A percentile compares a stretch with the other conserved stretches of the same genome.
These are phyloP conservation scores for Tautogolabrus adspersus DNA, from an alignment of 2,113 vertebrate genomes.

Conservation along the genomic window DNA sequence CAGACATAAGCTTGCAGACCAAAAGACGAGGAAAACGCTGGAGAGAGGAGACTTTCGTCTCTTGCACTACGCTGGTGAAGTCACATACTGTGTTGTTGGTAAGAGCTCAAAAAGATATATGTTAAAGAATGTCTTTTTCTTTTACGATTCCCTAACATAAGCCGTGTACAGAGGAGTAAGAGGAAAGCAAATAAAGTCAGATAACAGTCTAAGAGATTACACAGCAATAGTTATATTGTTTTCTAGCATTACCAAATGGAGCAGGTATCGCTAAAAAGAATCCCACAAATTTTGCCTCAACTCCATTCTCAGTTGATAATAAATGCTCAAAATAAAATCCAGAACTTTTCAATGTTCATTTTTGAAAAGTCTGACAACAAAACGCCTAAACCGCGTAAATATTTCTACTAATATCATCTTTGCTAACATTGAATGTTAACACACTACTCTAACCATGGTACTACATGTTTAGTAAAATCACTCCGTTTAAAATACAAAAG, in stretches of 20 bases:
- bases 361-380: too few relatives aligned
- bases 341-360: too few relatives aligned
- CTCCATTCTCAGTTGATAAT: too few relatives aligned
- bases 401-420: too few relatives aligned
- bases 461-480: background rate
- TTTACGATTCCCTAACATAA: background rate
- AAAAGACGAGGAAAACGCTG: constrained; percentile 89
- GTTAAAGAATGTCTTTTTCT: background rate
- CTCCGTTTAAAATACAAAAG: background rate
- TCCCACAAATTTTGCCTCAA: too few relatives aligned
- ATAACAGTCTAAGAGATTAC: too few relatives aligned
- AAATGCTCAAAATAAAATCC: too few relatives aligned
- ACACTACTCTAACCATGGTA: background rate
- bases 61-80: constrained; percentile 94
- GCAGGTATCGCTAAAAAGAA: too few relatives aligned
- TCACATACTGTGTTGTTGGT: constrained; percentile 95
- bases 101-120: constrained; percentile 60
- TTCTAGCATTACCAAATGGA: too few relatives aligned
- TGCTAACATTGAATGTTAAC: background rate
- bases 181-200: background rate
- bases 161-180: too few relatives aligned
- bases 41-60: constrained; percentile 94
- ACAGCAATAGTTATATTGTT: too few relatives aligned
- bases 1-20: constrained; percentile 93
- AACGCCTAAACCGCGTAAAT: too few relatives aligned